phyloP scores from a whole-genome alignment of 2,888 invertebrate genomes.

The Tenthredo mesomela region DNA sequence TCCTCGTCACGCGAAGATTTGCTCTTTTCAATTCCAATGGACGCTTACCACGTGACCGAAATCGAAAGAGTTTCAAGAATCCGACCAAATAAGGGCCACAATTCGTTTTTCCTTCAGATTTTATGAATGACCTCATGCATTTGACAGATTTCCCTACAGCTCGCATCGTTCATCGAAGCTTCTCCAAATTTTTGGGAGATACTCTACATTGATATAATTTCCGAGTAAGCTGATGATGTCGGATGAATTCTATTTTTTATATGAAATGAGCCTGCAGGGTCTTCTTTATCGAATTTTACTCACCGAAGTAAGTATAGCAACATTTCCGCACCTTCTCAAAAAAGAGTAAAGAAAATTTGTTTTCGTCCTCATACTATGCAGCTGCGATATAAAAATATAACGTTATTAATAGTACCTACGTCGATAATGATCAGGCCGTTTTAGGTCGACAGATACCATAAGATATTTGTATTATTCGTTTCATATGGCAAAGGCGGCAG shows the following conservation, averaged over 20 bases:
- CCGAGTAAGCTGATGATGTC: too few species aligned
- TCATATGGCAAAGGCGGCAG: constrained; percentile 51
- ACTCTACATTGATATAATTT: too few species aligned
- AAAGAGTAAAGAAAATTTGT: background rate
- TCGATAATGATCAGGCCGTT: constrained; percentile 50
- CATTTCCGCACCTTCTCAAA: background rate
- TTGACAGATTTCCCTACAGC: too few species aligned
- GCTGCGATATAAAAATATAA: background rate
- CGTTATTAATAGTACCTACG: constrained; percentile 28
- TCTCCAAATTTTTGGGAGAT: too few species aligned
- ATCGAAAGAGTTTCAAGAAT: background rate
- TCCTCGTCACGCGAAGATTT: background rate
- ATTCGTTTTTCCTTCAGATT: too few species aligned
- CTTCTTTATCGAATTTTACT: too few species aligned
- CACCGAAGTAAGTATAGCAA: too few species aligned
- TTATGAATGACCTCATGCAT: too few species aligned
- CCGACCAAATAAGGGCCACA: too few species aligned
- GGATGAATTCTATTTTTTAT: too few species aligned
- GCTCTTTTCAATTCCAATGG: background rate
- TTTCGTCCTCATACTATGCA: background rate
- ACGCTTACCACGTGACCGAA: background rate
- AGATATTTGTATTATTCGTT: constrained; percentile 52
- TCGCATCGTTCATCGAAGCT: too few species aligned
- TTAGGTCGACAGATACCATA: constrained; percentile 43
- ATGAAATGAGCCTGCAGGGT: too few species aligned